Base-by-base conservation (phyloP, 2,797 vertebrate species). In the Myiotriccus ornatus region DNA sequence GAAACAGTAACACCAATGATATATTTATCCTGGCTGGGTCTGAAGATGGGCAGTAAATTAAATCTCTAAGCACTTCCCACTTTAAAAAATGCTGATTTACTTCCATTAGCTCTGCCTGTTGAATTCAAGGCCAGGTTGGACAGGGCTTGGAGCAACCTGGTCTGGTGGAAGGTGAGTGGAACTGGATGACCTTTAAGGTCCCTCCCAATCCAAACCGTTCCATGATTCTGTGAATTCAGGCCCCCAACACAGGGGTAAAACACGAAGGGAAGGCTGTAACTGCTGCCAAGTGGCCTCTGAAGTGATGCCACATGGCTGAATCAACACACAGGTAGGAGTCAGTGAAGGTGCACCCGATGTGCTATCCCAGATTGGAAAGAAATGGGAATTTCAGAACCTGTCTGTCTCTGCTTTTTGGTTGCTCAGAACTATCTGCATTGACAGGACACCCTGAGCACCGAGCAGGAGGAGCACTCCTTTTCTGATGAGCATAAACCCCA, bases 281-380 rank as follows among this genome's bases (percentile, higher is more conserved):
- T 32, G 34, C 64, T 12, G 23, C 46, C 11, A 32, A 83, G 52
- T 0, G 14, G 39, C 44, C 68, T 59, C 91, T 6, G 6, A 57
- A 37, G 46, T 10, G 55, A 68, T 1, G 11, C 14, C 27, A 21
- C 27, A 3, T 1, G 14, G 41, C 28, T 47, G 53, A 59, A 43
- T 10, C 14, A 12, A 28, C 23, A 30, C 0, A 0, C 10, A 23
- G 23, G 47, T 1, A 7, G 19, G 9, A 77, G 35, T 7, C 0
- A 0, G 21, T 6, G 28, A 50, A 37, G 65, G 35, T 12, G 24
- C 3, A 49, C 63, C 55, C 12, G n/a, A 41, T 27, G 68, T 9
- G 6, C 21, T 24, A 18, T 4, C 30, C 39, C 16, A 12, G 12
- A 17, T 1, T 10, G 44, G 28, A 89, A 39, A 71, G 44, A 56